These are phyloP conservation scores for Temnothorax unifasciatus DNA, from an alignment of 2,888 invertebrate species.

Conservation along the genomic window DNA sequence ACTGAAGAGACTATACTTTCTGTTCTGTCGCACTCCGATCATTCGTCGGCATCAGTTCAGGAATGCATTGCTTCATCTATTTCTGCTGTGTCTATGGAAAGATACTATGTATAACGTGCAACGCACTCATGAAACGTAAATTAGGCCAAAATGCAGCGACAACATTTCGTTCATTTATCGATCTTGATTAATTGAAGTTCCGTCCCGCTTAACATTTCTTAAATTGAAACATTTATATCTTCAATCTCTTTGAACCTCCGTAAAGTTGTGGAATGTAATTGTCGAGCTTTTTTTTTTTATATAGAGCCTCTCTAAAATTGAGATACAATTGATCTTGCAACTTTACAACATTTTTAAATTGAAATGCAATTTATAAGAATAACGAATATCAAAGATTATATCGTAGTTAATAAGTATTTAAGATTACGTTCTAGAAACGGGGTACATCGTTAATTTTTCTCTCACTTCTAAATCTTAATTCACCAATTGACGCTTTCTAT, in stretches of 20 bases:
- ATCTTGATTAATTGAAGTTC: background rate
- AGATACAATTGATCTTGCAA: constrained; percentile 41
- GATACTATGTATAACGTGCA: constrained; percentile 3
- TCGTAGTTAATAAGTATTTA: constrained; percentile 34
- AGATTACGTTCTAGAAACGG: constrained; percentile 45
- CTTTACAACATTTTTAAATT: constrained; percentile 33
- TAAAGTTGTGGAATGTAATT: constrained; percentile 33
- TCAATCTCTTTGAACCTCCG: background rate
- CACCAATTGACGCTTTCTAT: constrained; percentile 53
- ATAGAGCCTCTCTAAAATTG: background rate
- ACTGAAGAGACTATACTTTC: background rate
- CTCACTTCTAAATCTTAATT: constrained; percentile 44
- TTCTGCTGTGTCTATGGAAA: background rate
- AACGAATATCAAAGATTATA: constrained; percentile 51
- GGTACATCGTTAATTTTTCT: constrained; percentile 34
- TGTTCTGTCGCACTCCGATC: background rate
- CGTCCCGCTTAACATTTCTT: background rate
- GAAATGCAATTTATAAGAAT: constrained; percentile 51
- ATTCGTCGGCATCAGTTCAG: background rate
- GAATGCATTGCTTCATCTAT: background rate
- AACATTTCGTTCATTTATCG: constrained; percentile 15
- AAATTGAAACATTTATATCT: constrained; percentile 25
- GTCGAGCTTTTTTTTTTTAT: background rate
- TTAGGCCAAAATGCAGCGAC: constrained; percentile 65
- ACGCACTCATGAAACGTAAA: constrained; percentile 57